These are phyloP conservation scores for Drosophila buzzatii DNA, from an alignment of 2,888 invertebrate species.

Conservation along the genomic window DNA sequence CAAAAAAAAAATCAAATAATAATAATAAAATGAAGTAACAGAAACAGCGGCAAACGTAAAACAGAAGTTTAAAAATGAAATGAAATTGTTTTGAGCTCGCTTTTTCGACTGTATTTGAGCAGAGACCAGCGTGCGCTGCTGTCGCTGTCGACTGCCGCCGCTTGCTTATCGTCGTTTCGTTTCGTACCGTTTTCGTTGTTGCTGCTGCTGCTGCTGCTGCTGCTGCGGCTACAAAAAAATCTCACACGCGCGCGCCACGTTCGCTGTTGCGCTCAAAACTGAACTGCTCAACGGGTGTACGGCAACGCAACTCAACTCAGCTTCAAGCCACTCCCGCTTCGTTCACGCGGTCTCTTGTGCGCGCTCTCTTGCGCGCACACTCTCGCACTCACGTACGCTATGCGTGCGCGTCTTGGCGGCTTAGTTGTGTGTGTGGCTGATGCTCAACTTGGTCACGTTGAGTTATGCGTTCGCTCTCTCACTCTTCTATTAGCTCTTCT, in stretches of 20 bases:
- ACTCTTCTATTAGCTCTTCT: background rate
- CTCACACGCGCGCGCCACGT: constrained; percentile 27
- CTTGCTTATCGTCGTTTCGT: constrained; percentile 61
- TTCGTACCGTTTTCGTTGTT: constrained; percentile 51
- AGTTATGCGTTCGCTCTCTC: constrained; percentile 19
- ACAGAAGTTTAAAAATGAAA: constrained; percentile 34
- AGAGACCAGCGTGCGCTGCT: constrained; percentile 65
- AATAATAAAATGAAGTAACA: constrained; percentile 11
- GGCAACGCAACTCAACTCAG: constrained; percentile 35
- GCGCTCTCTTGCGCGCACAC: constrained; percentile 10
- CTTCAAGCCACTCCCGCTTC: constrained; percentile 44
- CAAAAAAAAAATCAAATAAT: constrained; percentile 12
- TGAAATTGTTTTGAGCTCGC: constrained; percentile 52
- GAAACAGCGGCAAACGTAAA: constrained; percentile 33
- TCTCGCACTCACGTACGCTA: constrained; percentile 11
- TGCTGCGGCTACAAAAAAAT: constrained; percentile 10
- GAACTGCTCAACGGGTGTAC: constrained; percentile 28
- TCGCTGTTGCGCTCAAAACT: constrained; percentile 49
- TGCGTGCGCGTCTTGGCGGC: constrained; percentile 40
- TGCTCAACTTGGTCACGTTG: constrained; percentile 31
- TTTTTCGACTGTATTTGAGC: constrained; percentile 60
- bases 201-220: constrained; percentile 2
- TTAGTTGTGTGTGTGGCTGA: constrained; percentile 20
- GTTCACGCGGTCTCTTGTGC: constrained; percentile 4
- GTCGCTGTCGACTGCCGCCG: constrained; percentile 69